phyloP scores from a whole-genome alignment of 2,797 vertebrate species.

The Rachycentron canadum region DNA sequence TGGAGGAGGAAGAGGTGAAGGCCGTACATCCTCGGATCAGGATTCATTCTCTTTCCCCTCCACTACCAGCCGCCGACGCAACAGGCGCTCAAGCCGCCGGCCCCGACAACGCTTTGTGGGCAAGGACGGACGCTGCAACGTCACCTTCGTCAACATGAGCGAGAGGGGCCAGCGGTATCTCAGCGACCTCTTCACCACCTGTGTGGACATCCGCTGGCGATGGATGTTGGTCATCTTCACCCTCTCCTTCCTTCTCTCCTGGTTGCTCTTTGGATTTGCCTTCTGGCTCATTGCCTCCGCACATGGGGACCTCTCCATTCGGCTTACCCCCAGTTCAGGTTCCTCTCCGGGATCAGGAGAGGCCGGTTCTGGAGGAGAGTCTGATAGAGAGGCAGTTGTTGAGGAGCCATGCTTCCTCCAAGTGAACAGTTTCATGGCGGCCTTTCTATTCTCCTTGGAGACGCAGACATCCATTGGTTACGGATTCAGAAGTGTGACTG shows the following conservation, averaged over 20 bases:
- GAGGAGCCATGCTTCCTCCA: conserved; percentile 90
- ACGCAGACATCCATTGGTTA: conserved; percentile 94
- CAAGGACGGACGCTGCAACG: conserved; percentile 89
- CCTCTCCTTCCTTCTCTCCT: conserved; percentile 94
- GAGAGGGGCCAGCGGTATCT: conserved; percentile 94
- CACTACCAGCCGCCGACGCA: conserved; percentile 62
- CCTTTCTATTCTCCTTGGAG: conserved; percentile 94
- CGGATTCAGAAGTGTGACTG: conserved; percentile 93
- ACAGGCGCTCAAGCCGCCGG: conserved; percentile 74
- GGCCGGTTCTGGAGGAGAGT: conserved; percentile 62
- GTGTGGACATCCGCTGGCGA: conserved; percentile 95
- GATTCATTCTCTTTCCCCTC: conserved; percentile 75
- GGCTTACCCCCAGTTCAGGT: conserved; percentile 70
- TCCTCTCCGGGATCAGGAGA: conserved; percentile 66
- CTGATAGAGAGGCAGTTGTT: conserved; percentile 62
- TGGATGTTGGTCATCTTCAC: conserved; percentile 96
- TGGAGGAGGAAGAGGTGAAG: conserved; percentile 72
- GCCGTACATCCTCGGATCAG: conserved; percentile 59
- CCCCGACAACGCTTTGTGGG: conserved; percentile 87
- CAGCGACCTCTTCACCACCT: conserved; percentile 94
- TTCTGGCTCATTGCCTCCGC: conserved; percentile 94
- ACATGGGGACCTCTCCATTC: conserved; percentile 85
- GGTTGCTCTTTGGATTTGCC: conserved; percentile 93
- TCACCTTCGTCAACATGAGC: conserved; percentile 93
- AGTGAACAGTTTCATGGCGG: conserved; percentile 93